These are phyloP conservation scores for Myiotriccus ornatus DNA, from an alignment of 2,797 vertebrate species.

Conservation along the genomic window DNA sequence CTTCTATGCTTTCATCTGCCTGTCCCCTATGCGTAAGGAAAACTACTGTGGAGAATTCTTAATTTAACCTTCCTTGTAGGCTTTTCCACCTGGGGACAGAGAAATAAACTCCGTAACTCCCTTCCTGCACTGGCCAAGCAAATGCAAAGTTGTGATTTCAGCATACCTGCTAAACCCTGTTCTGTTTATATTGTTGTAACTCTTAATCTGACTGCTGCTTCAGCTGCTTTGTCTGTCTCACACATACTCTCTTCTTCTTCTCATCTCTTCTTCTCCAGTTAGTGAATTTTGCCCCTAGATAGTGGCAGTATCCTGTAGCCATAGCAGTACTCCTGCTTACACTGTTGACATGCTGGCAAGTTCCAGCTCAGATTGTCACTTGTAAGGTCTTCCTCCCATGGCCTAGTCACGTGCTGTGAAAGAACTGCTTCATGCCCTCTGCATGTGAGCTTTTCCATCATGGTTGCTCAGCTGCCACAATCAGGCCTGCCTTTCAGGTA, in stretches of 20 bases:
- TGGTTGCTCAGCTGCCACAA: not conserved
- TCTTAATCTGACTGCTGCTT: not conserved
- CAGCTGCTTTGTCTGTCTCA: not conserved
- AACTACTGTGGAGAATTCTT: not conserved
- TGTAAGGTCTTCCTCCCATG: not conserved
- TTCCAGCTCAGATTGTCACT: not conserved
- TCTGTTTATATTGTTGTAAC: not conserved
- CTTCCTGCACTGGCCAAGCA: not conserved
- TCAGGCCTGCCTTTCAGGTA: not conserved
- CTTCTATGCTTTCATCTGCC: not conserved
- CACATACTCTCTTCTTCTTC: not conserved
- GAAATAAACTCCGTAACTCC: not conserved
- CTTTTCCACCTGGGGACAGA: not conserved
- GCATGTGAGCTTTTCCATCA: not conserved
- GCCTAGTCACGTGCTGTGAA: not conserved
- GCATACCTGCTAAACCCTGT: not conserved
- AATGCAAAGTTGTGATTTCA: not conserved
- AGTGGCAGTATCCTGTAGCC: not conserved
- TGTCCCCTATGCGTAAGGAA: not conserved
- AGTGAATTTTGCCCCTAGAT: not conserved
- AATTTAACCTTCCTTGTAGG: not conserved
- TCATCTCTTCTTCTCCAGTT: not conserved
- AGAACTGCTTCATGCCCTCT: not conserved
- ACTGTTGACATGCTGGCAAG: not conserved
- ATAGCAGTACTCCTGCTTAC: not conserved